Conservation (phyloP, 1,140 invertebrate genomes). For the Samia ricini region DNA sequence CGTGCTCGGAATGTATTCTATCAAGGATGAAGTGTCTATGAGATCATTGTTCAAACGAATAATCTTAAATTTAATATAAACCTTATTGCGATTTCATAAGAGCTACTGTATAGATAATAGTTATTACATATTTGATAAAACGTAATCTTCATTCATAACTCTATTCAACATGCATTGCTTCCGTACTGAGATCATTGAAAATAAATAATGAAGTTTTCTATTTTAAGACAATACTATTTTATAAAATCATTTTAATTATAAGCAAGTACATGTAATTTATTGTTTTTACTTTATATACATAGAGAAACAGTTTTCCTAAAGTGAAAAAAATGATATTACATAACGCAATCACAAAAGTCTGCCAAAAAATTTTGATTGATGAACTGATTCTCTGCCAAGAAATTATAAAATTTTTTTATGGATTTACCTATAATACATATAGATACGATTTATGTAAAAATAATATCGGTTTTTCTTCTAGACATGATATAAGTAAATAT, state of each 20-base stretch:
- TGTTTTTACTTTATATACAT: not conserved
- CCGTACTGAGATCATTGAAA: not conserved
- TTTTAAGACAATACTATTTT: not conserved
- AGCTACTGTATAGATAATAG: not conserved
- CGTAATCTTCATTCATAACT: not conserved
- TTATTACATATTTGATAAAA: not conserved
- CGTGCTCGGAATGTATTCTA: not conserved
- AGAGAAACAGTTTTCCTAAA: not conserved
- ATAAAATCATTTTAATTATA: not conserved
- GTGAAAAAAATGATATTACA: not conserved
- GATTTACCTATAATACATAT: too few species aligned
- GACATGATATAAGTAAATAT: too few species aligned
- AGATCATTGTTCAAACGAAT: conserved; percentile 9
- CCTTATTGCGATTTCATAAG: not conserved
- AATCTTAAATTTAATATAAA: not conserved
- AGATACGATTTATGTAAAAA: not conserved
- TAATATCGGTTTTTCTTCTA: not conserved
- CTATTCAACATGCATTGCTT: not conserved
- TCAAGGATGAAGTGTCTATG: not conserved
- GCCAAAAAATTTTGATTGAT: conserved; percentile 5
- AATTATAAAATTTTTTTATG: not conserved
- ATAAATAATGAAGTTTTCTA: not conserved
- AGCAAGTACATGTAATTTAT: not conserved
- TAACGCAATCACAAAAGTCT: not conserved
- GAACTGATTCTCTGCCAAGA: not conserved